Evolutionary conservation across 2,113 vertebrate species (phyloP), one percentile per base, ranked within the genome.

Genomic region (Sardina pilchardus): DNA sequence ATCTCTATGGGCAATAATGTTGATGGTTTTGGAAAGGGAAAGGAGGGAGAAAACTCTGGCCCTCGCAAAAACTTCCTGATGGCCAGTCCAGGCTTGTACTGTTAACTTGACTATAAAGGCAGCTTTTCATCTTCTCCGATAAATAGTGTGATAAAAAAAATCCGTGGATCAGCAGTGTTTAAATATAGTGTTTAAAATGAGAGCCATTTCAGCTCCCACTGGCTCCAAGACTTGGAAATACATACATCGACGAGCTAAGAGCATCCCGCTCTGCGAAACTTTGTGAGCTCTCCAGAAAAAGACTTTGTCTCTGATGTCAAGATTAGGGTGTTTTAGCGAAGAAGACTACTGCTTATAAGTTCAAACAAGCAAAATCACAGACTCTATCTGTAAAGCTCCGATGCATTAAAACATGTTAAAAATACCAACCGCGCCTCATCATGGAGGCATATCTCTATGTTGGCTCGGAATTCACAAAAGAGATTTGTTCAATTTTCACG

Each of bases 341-440:
- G 9, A 78, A 14, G 9, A 78, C 71, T 78, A 16, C 71, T 78
- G 71, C 71, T 78, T 78, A 78, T 78, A 78, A 34, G 71, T 78
- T 78, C 71, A 78, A 78, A 75, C 9, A 34, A 14, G 26, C 34
- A 16, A 34, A 36, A 36, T 78, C 34, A 36, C 71, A 78, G 71
- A 78, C 71, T 78, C 14, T 36, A 36, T 36, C 71, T 78, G 30
- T 34, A 7, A 14, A 53, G 16, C 14, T 17, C 50, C 34, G 30
- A 30, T 30, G 63, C 26, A 16, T 71, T 71, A 34, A 71, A 71
- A 71, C 7, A 34, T 34, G 26, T 34, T 71, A 71, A 71, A 71
- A 71, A 71, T 71, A 71, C 63, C 63, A 34, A 34, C 71, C 39
- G 71, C 39, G 71, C 71, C 10, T 34, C 71, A 71, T 39, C 26